These are phyloP conservation scores for Edolisoma coerulescens DNA, from an alignment of 2,113 vertebrate species.

Conservation along the genomic window DNA sequence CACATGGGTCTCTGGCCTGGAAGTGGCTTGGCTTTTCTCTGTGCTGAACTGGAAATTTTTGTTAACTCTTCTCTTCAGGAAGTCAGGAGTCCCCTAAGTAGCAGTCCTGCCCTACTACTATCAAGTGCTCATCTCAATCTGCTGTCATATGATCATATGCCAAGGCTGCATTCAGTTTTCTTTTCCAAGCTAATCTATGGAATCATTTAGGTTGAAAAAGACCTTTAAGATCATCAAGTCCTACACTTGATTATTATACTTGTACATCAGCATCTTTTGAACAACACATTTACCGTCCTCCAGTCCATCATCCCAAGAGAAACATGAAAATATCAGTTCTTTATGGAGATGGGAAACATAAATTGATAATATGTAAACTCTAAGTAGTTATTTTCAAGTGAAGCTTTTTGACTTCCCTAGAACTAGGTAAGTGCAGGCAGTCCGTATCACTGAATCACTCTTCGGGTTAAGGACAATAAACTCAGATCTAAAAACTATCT, in stretches of 20 bases:
- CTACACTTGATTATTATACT: background rate
- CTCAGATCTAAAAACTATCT: background rate
- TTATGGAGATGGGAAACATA: background rate
- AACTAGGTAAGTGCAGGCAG: background rate
- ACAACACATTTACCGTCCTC: background rate
- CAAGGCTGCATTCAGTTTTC: background rate
- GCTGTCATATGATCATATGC: background rate
- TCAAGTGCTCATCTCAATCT: background rate
- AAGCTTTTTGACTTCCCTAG: background rate
- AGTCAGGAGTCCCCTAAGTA: background rate
- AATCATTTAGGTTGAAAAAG: background rate
- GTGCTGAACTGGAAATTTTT: background rate
- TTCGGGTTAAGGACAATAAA: background rate
- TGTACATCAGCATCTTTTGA: background rate
- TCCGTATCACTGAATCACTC: background rate
- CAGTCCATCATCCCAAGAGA: background rate
- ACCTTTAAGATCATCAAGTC: background rate
- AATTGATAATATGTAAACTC: background rate
- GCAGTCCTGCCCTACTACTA: background rate
- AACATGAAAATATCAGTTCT: background rate
- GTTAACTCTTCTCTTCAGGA: background rate
- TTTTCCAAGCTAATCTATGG: background rate
- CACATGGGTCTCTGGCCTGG: background rate
- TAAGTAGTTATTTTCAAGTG: background rate
- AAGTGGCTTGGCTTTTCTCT: background rate